Percentiles rank a stretch among this genome's conserved stretches.
These are phyloP conservation scores for Diceros bicornis DNA, from an alignment of 2,797 vertebrate species.

Conservation along the genomic window DNA sequence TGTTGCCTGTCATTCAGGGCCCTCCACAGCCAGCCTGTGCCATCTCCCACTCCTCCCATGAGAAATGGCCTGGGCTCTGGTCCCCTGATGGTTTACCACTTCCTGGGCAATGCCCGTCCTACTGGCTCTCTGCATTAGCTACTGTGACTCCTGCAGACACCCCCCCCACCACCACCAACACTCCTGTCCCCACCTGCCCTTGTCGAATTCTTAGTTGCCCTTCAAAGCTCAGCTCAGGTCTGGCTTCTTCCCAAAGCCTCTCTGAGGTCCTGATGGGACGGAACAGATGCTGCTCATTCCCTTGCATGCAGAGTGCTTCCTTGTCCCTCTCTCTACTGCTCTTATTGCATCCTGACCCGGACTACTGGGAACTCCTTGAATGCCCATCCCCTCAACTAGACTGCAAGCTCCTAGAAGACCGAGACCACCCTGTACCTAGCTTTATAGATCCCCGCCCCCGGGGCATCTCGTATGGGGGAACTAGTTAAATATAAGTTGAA, in stretches of 20 bases:
- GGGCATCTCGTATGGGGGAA: background rate
- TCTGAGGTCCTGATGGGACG: fast-evolving
- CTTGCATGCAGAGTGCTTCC: background rate
- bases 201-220: background rate
- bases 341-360: background rate
- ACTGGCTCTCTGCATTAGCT: background rate
- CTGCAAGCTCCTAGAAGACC: background rate
- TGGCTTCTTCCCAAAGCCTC: background rate
- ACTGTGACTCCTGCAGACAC: background rate
- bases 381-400: background rate
- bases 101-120: background rate
- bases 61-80: background rate
- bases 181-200: background rate
- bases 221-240: background rate
- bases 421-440: background rate
- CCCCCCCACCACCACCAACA: background rate
- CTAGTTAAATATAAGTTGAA: background rate
- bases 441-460: background rate
- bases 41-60: background rate
- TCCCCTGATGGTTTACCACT: background rate
- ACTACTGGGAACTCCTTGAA: background rate
- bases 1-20: background rate
- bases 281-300: too few species aligned
- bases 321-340: background rate
- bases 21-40: background rate